Base-by-base conservation (phyloP, 2,797 vertebrate species). In the Esox masquinongy region DNA sequence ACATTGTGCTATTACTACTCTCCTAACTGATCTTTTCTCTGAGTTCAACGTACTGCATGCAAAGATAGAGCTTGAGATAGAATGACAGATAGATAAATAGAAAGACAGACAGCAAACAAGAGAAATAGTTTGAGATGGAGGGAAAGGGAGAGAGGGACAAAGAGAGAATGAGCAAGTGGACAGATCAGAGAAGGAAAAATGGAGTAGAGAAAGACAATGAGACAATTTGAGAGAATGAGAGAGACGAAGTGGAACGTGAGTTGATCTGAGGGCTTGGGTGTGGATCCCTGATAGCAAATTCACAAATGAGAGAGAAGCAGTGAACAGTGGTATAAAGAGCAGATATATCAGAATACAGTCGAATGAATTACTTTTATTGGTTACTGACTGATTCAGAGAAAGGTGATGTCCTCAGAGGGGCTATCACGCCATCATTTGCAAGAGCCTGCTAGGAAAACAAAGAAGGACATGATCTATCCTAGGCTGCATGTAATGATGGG, bases 381-480 rank as follows among this genome's bases (percentile, higher is more conserved):
- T 82, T 79, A 66, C 73, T 79, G 79, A 80, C 68, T 63, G 74
- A 76, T 77, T 74, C 64, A 19, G 47, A 74, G 73, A 67, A 75
- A 86, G 75, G 73, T 81, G 70, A 81, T 81, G 72, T 83, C 76
- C 80, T 75, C 78, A 81, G 82, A 74, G 76, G 29, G 79, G 68
- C 43, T 56, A 75, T 81, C 78, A 79, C 59, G 49, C 75, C 73
- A 74, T 83, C 51, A 73, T 68, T 87, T 84, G 78, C 29, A 77
- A 72, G 77, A 14, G 24, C 68, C 74, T 64, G 72, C 84, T 79
- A 74, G 78, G 39, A 86, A 86, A 86, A 85, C 82, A 81, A 82
- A 63, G 22, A 24, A 84, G 36, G 74, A 74, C 43, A 81, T 77
- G 47, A 74, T 76, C 72, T 79, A 73, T 79, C 70, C 66, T 73